Evolutionary conservation across 35 echinoderm and acorn worm species (phyloP).

Genomic region (Amphiura filiformis): DNA sequence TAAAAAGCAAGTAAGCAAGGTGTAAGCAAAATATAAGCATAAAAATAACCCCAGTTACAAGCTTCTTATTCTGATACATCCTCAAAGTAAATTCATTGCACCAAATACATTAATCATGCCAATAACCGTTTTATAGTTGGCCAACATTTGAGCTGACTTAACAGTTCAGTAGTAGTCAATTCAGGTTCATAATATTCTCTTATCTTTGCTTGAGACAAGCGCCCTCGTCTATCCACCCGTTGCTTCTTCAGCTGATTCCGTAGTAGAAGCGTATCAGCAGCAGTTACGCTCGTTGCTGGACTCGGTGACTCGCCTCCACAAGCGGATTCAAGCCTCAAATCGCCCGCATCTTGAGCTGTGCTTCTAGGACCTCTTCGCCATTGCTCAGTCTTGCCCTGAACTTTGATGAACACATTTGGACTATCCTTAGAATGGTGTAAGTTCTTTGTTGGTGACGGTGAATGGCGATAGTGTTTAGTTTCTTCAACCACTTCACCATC

Average conservation of each 20-base stretch:
- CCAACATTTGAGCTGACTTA: slow-evolving; percentile 11
- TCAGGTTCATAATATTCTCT: neutral
- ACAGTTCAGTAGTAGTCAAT: slow-evolving; percentile 8
- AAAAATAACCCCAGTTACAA: too few relatives aligned
- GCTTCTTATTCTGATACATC: too few relatives aligned
- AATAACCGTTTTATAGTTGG: neutral
- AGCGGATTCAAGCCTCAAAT: neutral
- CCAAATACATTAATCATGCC: too few relatives aligned
- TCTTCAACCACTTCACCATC: neutral
- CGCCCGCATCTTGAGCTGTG: neutral
- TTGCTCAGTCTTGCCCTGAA: slow-evolving; percentile 20
- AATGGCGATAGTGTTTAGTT: too few relatives aligned
- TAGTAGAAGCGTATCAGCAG: neutral
- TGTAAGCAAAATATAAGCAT: too few relatives aligned
- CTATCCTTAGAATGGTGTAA: neutral
- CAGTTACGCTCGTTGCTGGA: neutral
- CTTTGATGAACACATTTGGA: neutral
- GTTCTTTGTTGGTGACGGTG: neutral
- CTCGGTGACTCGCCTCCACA: slow-evolving; percentile 10
- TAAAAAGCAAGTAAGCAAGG: too few relatives aligned
- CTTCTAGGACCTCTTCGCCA: neutral
- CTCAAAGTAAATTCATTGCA: too few relatives aligned
- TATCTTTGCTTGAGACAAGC: neutral
- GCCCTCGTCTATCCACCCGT: neutral
- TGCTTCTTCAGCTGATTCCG: slow-evolving; percentile 3